Evolutionary conservation across 2,113 vertebrate species (phyloP).

Genomic region (Todiramphus saurophagus): DNA sequence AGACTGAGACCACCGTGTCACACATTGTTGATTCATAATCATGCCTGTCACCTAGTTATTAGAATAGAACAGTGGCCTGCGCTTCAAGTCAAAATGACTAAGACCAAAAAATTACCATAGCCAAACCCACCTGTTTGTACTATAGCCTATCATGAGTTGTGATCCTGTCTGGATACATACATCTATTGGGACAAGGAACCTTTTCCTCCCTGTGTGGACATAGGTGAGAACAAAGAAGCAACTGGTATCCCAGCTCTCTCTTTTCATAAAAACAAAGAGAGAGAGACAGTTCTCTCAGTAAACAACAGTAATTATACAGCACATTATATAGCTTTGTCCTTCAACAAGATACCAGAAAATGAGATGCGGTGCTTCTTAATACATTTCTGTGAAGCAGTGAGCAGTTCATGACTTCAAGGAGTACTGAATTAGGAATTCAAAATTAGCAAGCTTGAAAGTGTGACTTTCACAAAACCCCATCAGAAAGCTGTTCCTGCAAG

Average conservation of each 20-base stretch:
- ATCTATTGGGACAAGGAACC: neutral
- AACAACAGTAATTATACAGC: neutral
- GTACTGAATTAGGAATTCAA: neutral
- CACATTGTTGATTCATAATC: neutral
- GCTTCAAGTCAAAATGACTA: neutral
- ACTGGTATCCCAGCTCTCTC: neutral
- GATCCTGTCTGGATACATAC: neutral
- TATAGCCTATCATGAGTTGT: neutral
- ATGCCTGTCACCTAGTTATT: neutral
- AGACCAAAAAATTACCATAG: neutral
- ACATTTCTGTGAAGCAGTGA: neutral
- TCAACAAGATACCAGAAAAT: neutral
- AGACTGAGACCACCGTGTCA: neutral
- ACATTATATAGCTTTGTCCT: neutral
- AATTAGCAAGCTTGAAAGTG: neutral
- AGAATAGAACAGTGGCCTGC: neutral
- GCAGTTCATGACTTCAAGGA: neutral
- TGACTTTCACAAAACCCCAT: neutral
- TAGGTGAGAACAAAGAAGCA: neutral
- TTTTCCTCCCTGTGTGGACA: neutral
- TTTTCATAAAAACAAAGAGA: neutral
- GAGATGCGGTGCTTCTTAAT: neutral
- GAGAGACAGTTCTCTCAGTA: neutral
- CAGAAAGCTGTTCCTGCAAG: neutral
- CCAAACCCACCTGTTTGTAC: neutral